Evolutionary conservation across 64 coral and sea anemone genomes (phyloP), one percentile per base, ranked within the genome.

Genomic region (Montipora foliosa): DNA sequence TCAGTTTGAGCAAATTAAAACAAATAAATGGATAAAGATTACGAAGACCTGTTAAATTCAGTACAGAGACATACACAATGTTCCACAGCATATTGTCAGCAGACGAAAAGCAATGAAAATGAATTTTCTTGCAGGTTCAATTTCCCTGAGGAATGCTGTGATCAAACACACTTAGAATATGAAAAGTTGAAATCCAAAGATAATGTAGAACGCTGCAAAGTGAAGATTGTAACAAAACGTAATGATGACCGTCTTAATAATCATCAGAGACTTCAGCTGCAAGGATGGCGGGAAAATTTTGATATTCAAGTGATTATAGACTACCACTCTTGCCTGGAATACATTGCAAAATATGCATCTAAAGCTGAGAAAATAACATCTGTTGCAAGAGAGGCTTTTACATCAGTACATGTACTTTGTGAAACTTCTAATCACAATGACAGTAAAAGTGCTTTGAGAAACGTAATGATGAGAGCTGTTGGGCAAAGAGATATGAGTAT

Each of bases 201-300:
- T 59, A 79, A 52, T 50, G 87, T 76, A 17, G 47, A 87, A 52
- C 73, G 88, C 77, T 93, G 88, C 77, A 87, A 75, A 79, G 91
- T 84, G 61, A 93, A 93, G 77, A 47, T 93, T 24, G 71, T 80
- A 48, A 93, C 91, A 77, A 88, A 93, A 93, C 76, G 77, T 44
- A 94, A 94, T 82, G 86, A 94, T 82, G 4, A 78, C 87, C 57
- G 77, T 46, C 72, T 94, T n/a, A 94, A 94, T 61, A 94, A 94
- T 78, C 92, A 94, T 72, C 90, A 92, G 72, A 67, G 51, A 22
- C 51, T 64, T 84, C 81, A 94, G 59, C 87, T 89, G n/a, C 72
- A 77, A 61, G 87, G 74, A 47, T 78, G 87, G 85, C 20, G 74
- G 48, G 92, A 76, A 25, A 94, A 94, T 44, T 94, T 86, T 88